A percentile compares a stretch with the other conserved stretches of the same genome.
These are phyloP conservation scores for Sphaeramia orbicularis DNA, from an alignment of 2,797 vertebrate species.

Conservation along the genomic window DNA sequence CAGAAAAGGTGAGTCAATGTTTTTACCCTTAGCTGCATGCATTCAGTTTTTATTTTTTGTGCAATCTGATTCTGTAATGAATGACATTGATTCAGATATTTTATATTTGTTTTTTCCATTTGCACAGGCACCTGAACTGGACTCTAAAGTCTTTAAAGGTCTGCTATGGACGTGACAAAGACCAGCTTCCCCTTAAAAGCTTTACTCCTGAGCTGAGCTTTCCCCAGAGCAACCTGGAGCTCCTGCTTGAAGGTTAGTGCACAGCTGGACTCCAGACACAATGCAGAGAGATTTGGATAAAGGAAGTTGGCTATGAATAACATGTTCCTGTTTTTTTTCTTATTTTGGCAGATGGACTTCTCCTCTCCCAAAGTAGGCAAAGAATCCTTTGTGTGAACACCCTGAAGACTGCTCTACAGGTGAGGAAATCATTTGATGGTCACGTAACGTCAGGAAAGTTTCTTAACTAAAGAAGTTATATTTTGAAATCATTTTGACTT, in stretches of 20 bases:
- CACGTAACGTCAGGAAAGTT: not conserved
- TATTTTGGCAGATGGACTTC: conserved; percentile 90
- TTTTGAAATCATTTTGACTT: conserved; percentile 6
- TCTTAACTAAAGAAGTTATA: conserved; percentile 1
- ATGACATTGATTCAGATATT: conserved; percentile 9
- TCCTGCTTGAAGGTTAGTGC: conserved; percentile 90
- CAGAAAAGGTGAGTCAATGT: conserved; percentile 90
- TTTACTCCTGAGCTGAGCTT: conserved; percentile 91
- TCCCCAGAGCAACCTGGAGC: conserved; percentile 92
- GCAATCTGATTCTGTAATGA: not conserved
- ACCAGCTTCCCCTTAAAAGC: conserved; percentile 90
- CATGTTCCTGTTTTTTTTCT: not conserved
- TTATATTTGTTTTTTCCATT: not conserved
- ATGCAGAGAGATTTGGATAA: conserved; percentile 4
- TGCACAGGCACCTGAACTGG: conserved; percentile 93
- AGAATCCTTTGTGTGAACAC: conserved; percentile 95
- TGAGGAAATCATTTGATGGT: conserved; percentile 50
- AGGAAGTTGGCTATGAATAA: conserved; percentile 19
- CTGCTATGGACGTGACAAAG: conserved; percentile 87
- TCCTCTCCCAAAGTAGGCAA: conserved; percentile 97
- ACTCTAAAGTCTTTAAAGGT: conserved; percentile 94
- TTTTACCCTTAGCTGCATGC: not conserved
- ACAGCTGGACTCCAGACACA: conserved; percentile 25
- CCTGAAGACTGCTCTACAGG: conserved; percentile 91
- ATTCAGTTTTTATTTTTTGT: not conserved